Evolutionary conservation across 2,113 vertebrate species (phyloP).

Genomic region (Psophia crepitans): DNA sequence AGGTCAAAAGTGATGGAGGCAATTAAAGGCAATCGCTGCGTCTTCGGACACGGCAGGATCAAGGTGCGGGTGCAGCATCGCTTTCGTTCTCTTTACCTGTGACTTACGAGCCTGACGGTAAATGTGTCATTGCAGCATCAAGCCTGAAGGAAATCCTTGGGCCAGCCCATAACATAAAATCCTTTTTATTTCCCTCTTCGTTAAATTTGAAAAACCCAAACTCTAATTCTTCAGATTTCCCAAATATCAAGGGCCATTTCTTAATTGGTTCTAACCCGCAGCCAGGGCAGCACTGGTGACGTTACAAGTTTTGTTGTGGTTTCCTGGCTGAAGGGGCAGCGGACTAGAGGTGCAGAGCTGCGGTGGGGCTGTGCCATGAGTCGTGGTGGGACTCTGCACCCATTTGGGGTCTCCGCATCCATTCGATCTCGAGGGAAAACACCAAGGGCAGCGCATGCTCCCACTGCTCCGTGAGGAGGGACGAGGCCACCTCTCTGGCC

Average conservation of each 20-base stretch:
- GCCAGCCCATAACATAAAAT: not conserved
- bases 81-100: not conserved
- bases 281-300: not conserved
- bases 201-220: not conserved
- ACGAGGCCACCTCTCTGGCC: not conserved
- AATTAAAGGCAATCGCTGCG: not conserved
- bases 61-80: not conserved
- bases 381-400: accelerated
- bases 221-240: not conserved
- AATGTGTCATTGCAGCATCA: not conserved
- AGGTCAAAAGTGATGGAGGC: not conserved
- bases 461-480: not conserved
- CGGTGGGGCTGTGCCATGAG: accelerated
- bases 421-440: not conserved
- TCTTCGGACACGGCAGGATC: accelerated
- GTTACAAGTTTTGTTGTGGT: not conserved
- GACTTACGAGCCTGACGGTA: not conserved
- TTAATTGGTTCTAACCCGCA: not conserved
- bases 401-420: accelerated
- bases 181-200: not conserved
- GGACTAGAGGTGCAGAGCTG: not conserved
- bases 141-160: not conserved
- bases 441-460: accelerated
- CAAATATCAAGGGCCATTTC: not conserved
- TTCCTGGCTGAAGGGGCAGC: not conserved